Percentiles rank a stretch among this genome's conserved stretches.
Evolutionary conservation across 2,888 invertebrate species (phyloP).

Genomic region (Euphydryas editha): DNA sequence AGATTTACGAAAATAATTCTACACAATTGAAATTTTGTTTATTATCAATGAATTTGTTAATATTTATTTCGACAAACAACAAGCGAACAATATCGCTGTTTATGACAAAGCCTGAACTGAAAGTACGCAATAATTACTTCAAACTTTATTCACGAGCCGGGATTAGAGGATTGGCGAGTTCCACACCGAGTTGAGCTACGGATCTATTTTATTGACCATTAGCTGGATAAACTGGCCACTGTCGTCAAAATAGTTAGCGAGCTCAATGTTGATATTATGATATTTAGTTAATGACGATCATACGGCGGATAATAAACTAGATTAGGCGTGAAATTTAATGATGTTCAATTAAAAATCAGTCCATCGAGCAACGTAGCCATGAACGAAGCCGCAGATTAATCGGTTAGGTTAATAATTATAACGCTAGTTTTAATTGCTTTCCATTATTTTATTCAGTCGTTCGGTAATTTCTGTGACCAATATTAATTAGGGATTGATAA

Average conservation of each 20-base stretch:
- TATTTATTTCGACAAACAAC: neutral
- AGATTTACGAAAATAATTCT: no score
- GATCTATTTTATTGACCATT: constrained; percentile 50
- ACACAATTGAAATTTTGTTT: no score
- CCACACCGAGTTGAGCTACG: constrained; percentile 41
- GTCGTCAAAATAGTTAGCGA: constrained; percentile 39
- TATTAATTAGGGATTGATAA: neutral
- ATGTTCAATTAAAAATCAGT: constrained; percentile 10
- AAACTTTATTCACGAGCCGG: constrained; percentile 32
- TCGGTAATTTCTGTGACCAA: neutral
- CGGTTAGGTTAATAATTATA: constrained; percentile 15
- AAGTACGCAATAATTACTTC: constrained; percentile 31
- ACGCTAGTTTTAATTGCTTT: constrained; percentile 11
- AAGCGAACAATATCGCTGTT: constrained; percentile 9
- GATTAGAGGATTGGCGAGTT: constrained; percentile 40
- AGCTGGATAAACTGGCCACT: constrained; percentile 33
- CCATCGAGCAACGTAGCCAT: neutral
- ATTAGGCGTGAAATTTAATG: constrained; percentile 11
- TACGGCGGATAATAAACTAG: constrained; percentile 14
- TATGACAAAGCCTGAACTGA: constrained; percentile 27
- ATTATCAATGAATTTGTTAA: no score
- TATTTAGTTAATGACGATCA: constrained; percentile 32
- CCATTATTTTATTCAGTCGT: constrained; percentile 9
- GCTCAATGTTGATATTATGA: constrained; percentile 35
- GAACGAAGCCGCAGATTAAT: constrained; percentile 5